Evolutionary conservation across 2,888 invertebrate species (phyloP), one percentile per base, ranked within the genome.

Genomic region (Schizotus pectinicornis): DNA sequence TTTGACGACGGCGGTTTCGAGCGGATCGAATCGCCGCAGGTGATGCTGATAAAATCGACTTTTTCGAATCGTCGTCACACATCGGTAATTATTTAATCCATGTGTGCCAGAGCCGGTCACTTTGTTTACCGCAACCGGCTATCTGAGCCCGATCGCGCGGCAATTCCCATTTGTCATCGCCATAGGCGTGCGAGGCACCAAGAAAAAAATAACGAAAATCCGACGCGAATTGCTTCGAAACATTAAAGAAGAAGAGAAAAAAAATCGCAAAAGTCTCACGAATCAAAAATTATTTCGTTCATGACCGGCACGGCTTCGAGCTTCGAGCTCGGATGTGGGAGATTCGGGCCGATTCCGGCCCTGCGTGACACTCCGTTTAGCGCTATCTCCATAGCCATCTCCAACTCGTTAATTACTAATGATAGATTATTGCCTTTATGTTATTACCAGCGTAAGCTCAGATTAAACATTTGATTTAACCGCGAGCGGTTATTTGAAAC

Each of bases 351-450:
- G 35, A 13, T 36, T 55, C 38, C 58, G 58, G 42, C 36, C 49
- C 61, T 61, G 61, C 38, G 50, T 39, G 54, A 42, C 56, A 60
- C 56, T 56, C 66, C 67, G 62, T 67, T 70, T 69, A 70, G 66
- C 64, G 59, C 65, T 62, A 70, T 70, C 70, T 61, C 58, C 36
- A 41, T 57, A 59, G 57, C 61, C 68, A 70, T 70, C 70, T 64
- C 60, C 37, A 59, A 62, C 65, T 67, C 68, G 70, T 69, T 70
- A 70, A 70, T 70, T 70, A 70, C 69, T 63, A 65, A 64, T 67
- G 69, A 69, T 68, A 69, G 67, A 69, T 69, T 67, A 64, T 67
- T 66, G 62, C 64, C 53, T 54, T 57, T 55, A 50, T 45, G 42
- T 55, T 55, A 55, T 59, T 59, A 59, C 50, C 7, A 42, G 36